These are phyloP conservation scores for Aphodius granarius DNA, from an alignment of 2,888 invertebrate genomes.

Conservation along the genomic window DNA sequence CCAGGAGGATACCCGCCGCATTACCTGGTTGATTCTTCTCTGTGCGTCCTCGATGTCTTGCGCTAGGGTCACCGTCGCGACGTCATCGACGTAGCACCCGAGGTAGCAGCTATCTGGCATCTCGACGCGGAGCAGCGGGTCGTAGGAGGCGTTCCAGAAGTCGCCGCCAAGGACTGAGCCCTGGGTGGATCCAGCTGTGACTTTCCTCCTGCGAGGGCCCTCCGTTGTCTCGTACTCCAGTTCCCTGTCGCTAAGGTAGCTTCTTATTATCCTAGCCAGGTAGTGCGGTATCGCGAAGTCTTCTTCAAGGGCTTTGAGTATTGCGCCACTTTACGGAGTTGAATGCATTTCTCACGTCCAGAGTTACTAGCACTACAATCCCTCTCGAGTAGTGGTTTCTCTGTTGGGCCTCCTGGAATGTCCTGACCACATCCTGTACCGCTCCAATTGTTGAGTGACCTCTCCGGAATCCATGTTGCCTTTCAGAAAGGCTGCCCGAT, in stretches of 20 bases:
- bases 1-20: slow-evolving; percentile 1
- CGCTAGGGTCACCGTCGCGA: background rate
- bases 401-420: background rate
- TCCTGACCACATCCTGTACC: background rate
- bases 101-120: slow-evolving; percentile 6
- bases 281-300: background rate
- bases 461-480: slow-evolving; percentile 7
- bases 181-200: slow-evolving; percentile 25
- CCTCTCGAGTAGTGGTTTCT: background rate
- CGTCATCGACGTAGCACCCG: slow-evolving; percentile 4
- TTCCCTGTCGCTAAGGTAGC: slow-evolving; percentile 3
- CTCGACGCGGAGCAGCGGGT: slow-evolving; percentile 20
- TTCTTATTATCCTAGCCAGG: background rate
- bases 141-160: slow-evolving; percentile 27
- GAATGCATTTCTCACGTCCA: background rate
- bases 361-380: background rate
- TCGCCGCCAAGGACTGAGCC: slow-evolving; percentile 27
- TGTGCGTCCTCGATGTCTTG: background rate
- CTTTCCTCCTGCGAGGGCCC: background rate
- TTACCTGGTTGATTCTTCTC: background rate
- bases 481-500: background rate
- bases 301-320: background rate
- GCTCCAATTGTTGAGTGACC: background rate
- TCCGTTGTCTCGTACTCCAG: slow-evolving; percentile 3
- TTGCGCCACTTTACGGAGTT: background rate